Percentiles rank a stretch among this genome's conserved stretches.
These are phyloP conservation scores for Melolontha melolontha DNA, from an alignment of 2,888 invertebrate species.

Conservation along the genomic window DNA sequence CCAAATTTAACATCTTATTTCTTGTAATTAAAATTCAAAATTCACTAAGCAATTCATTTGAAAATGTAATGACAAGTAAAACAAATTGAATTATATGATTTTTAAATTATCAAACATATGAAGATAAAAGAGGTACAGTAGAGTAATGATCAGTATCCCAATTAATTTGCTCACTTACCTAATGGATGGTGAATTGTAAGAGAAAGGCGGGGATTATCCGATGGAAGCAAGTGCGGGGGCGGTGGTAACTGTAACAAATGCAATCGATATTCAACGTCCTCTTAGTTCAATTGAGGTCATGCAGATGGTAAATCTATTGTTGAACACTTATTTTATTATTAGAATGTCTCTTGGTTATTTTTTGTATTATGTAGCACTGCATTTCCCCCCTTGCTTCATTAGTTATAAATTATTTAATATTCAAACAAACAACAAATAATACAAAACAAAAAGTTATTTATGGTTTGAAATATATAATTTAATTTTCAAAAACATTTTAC, in stretches of 20 bases:
- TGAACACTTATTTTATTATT: neutral
- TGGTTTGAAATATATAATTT: too few relatives aligned
- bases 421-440: neutral
- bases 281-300: constrained; percentile 4
- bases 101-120: too few relatives aligned
- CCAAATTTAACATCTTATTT: too few relatives aligned
- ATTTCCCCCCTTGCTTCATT: neutral
- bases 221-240: constrained; percentile 79
- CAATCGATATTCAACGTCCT: constrained; percentile 50
- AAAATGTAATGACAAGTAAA: too few relatives aligned
- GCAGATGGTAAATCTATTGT: neutral
- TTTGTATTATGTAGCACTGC: neutral
- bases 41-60: too few relatives aligned
- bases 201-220: constrained; percentile 67
- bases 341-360: neutral
- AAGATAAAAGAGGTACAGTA: too few relatives aligned
- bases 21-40: too few relatives aligned
- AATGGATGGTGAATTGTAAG: constrained; percentile 60
- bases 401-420: neutral
- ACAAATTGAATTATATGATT: too few relatives aligned
- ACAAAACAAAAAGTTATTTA: too few relatives aligned
- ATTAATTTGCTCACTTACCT: constrained; percentile 20
- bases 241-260: constrained; percentile 73
- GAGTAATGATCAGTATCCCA: too few relatives aligned
- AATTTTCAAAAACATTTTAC: too few relatives aligned